A percentile compares a stretch with the other conserved stretches of the same genome.
phyloP scores from a whole-genome alignment of 1,140 invertebrate genomes.

The Euwallacea fornicatus region DNA sequence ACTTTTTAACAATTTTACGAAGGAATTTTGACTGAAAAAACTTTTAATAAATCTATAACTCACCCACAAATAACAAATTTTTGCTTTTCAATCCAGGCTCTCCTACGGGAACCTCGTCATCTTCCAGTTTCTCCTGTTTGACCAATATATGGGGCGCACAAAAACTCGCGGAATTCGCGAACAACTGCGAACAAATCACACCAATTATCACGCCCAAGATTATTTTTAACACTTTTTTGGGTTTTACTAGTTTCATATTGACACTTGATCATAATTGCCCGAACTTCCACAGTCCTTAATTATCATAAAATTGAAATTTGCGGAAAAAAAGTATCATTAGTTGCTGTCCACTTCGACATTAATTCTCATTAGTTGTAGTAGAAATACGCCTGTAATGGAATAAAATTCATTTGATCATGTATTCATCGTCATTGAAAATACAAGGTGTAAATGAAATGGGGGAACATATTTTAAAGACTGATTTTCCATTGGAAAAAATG shows the following conservation, averaged over 20 bases:
- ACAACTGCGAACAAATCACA: constrained; percentile 41
- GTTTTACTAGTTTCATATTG: constrained; percentile 37
- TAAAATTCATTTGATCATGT: no score
- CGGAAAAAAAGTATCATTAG: no score
- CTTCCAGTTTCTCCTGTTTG: constrained; percentile 15
- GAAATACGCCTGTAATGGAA: no score
- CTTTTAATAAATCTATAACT: not conserved
- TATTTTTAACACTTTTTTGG: constrained; percentile 49
- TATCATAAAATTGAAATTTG: not conserved
- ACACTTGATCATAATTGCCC: constrained; percentile 26
- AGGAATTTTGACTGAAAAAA: no score
- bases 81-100: constrained; percentile 27
- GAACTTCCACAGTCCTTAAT: not conserved
- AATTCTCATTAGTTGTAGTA: no score
- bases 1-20: no score
- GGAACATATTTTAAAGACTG: no score
- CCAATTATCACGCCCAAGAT: constrained; percentile 50
- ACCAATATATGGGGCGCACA: constrained; percentile 7
- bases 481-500: no score
- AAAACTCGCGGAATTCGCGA: constrained; percentile 16
- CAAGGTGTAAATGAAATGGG: no score
- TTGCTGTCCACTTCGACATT: no score
- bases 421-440: no score
- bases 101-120: constrained; percentile 21
- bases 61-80: constrained; percentile 29